These are phyloP conservation scores for Agonopterix alstromeriana DNA, from an alignment of 2,888 invertebrate genomes.

Conservation along the genomic window DNA sequence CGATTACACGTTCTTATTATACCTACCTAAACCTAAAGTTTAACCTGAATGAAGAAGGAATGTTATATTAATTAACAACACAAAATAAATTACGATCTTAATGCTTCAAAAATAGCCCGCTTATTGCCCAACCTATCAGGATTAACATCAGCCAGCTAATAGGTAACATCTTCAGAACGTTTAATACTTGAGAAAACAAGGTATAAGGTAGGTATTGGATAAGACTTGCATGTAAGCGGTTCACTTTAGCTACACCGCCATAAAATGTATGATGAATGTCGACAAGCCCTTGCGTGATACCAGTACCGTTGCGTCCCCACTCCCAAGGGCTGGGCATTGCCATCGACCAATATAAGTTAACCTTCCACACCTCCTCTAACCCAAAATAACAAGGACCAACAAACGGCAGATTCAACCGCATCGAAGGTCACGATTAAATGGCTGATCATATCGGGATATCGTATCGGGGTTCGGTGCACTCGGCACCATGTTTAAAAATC, in stretches of 20 bases:
- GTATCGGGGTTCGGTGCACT: conserved; percentile 66
- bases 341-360: conserved; percentile 37
- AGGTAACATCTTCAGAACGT: background rate
- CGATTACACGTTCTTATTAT: too few relatives aligned
- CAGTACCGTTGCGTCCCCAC: conserved; percentile 64
- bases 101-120: too few relatives aligned
- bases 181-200: background rate
- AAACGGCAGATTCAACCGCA: conserved; percentile 24
- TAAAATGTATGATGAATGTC: conserved; percentile 73
- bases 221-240: conserved; percentile 60
- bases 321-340: conserved; percentile 53
- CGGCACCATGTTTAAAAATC: conserved; percentile 66
- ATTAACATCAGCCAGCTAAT: background rate
- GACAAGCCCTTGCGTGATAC: conserved; percentile 65
- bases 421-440: conserved; percentile 37
- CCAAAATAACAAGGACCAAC: conserved; percentile 17
- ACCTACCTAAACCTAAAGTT: too few relatives aligned
- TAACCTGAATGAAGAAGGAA: too few relatives aligned
- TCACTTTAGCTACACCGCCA: conserved; percentile 55
- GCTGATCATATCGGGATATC: conserved; percentile 47
- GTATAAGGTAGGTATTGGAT: conserved; percentile 27
- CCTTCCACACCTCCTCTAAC: conserved; percentile 30
- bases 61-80: too few relatives aligned
- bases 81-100: too few relatives aligned
- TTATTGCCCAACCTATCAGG: too few relatives aligned